A percentile compares a stretch with the other conserved stretches of the same genome.
These are phyloP conservation scores for Cheilosia vulpina DNA, from an alignment of 2,888 invertebrate genomes.

Conservation along the genomic window DNA sequence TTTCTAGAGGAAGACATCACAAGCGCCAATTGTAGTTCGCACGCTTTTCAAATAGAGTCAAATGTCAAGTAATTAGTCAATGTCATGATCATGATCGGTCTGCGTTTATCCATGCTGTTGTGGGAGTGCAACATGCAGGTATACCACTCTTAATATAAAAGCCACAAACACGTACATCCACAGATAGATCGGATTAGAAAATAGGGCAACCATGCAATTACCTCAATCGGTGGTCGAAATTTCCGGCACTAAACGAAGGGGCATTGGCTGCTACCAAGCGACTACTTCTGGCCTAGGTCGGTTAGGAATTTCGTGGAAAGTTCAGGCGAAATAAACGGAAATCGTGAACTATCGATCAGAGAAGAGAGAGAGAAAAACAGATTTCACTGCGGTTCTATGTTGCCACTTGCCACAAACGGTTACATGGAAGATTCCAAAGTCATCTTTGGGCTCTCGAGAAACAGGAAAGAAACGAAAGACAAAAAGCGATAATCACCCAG, in stretches of 20 bases:
- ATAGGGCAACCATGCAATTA: slow-evolving; percentile 32
- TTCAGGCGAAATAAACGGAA: slow-evolving; percentile 44
- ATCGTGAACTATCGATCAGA: slow-evolving; percentile 59
- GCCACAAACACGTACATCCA: neutral
- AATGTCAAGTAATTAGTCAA: slow-evolving; percentile 54
- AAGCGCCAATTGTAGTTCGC: slow-evolving; percentile 18
- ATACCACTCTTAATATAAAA: neutral
- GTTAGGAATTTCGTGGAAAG: slow-evolving; percentile 51
- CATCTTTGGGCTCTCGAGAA: slow-evolving; percentile 1
- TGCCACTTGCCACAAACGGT: slow-evolving; percentile 10
- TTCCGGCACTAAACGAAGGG: slow-evolving; percentile 12
- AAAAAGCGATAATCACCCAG: slow-evolving; percentile 25
- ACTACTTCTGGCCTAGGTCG: slow-evolving; percentile 44
- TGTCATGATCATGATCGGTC: slow-evolving; percentile 52
- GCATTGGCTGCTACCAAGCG: neutral
- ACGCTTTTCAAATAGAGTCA: slow-evolving; percentile 40
- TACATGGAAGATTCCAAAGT: slow-evolving; percentile 36
- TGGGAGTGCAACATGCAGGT: slow-evolving; percentile 3
- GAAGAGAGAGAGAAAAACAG: slow-evolving; percentile 5
- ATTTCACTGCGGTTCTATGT: slow-evolving; percentile 18
- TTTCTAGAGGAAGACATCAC: too few species aligned
- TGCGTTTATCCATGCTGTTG: neutral
- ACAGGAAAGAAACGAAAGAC: slow-evolving; percentile 7
- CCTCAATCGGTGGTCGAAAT: slow-evolving; percentile 19
- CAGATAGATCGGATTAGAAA: neutral